These are phyloP conservation scores for Leptobrachium ailaonicum DNA, from an alignment of 2,113 vertebrate species.

Conservation along the genomic window DNA sequence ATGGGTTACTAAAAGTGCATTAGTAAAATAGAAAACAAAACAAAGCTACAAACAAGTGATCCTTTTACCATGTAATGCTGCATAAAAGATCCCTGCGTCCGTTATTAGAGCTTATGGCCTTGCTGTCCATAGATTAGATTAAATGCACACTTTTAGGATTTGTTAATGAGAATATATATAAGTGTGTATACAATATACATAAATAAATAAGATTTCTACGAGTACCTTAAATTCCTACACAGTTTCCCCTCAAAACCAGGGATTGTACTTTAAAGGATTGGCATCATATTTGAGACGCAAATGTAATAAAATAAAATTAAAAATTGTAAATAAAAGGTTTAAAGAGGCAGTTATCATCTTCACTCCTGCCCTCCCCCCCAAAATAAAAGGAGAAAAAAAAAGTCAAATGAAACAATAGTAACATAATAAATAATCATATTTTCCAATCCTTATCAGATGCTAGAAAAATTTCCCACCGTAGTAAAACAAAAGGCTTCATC, in stretches of 20 bases:
- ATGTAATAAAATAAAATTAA: not conserved
- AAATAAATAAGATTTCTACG: conserved; percentile 42
- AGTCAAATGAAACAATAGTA: conserved; percentile 34
- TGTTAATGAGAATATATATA: conserved; percentile 33
- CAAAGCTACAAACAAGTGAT: conserved; percentile 25
- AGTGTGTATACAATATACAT: conserved; percentile 23
- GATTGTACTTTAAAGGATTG: conserved; percentile 19
- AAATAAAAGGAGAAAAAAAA: conserved; percentile 5
- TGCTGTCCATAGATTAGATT: conserved; percentile 13
- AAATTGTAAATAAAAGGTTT: not conserved
- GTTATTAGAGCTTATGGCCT: not conserved
- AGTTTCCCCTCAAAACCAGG: conserved; percentile 19
- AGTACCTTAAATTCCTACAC: conserved; percentile 31
- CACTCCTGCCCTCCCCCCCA: too few species aligned
- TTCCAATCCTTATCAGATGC: conserved; percentile 26
- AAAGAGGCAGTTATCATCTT: conserved; percentile 11
- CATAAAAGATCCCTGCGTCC: not conserved
- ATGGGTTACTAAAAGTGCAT: conserved; percentile 34
- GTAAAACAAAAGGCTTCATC: conserved; percentile 45
- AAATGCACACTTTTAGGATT: not conserved
- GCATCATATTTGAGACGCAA: conserved; percentile 1
- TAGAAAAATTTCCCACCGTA: conserved; percentile 34
- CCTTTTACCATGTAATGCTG: not conserved
- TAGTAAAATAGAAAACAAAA: conserved; percentile 33
- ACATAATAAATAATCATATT: conserved; percentile 20